Evolutionary conservation across 2,113 vertebrate species (phyloP), one percentile per base, ranked within the genome.

Genomic region (Gracilinanus agilis): DNA sequence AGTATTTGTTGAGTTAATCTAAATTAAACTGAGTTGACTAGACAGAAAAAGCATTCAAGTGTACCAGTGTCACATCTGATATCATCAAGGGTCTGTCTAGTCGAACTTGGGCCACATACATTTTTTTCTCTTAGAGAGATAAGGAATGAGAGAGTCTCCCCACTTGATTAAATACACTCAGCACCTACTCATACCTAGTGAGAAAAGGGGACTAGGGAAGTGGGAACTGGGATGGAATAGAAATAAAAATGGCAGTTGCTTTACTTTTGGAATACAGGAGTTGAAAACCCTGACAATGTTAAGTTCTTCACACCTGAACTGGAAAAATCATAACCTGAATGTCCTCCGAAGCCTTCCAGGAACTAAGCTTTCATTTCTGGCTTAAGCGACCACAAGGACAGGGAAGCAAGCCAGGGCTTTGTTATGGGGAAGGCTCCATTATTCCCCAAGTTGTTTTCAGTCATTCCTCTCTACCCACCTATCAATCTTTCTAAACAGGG

Each of bases 281-380:
- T 40, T 40, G 19, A 19, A 16, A 92, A 88, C 6, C 44, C 4
- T 55, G 0, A 91, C 96, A 54, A 83, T 58, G 8, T 3, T 93
- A 16, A 53, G 25, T 89, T 95, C 3, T 24, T 8, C 21, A 21
- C 34, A 92, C n/a, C 67, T 83, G 67, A 83, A 40, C n/a, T 83
- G 67, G n/a, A 40, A 83, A 40, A n/a, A 83, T 83, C 34, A 40
- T 83, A 90, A 49, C 19, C 1, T 90, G 44, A 92, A 96, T 24
- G 7, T 44, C 34, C 21, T 97, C 24, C 19, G 27, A 95, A 89
- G 90, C 92, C 58, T 92, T 27, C 89, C 21, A 89, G 83, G 16
- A 94, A 89, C 13, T 27, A 53, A 88, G 13, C 29, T 91, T 96
- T 93, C 3, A 24, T 23, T 89, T 96, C 94, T 94, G 29, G 92